These are phyloP conservation scores for Onchidella celtica DNA, from an alignment of 2,888 invertebrate genomes.

Conservation along the genomic window DNA sequence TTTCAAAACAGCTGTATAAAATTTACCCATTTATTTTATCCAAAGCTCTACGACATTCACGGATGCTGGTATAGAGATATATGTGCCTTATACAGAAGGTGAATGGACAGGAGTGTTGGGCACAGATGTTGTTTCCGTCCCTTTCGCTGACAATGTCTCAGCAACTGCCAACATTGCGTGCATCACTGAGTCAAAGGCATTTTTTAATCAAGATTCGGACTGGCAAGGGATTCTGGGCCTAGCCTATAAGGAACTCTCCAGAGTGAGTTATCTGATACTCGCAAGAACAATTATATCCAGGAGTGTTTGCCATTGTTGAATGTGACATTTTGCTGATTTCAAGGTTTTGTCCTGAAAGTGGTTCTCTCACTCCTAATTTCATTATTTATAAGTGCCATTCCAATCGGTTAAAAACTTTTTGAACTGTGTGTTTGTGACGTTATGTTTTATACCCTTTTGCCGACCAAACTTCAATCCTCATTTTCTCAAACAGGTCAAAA, in stretches of 20 bases:
- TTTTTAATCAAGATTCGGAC: constrained; percentile 84
- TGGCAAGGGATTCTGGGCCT: constrained; percentile 86
- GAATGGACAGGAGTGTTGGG: constrained; percentile 82
- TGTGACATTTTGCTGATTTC: too few species aligned
- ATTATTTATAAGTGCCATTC: too few species aligned
- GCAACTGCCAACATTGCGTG: constrained; percentile 82
- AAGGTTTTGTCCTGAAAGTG: too few species aligned
- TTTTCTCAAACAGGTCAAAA: too few species aligned
- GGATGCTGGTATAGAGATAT: constrained; percentile 66
- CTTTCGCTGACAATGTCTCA: constrained; percentile 78
- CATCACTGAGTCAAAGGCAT: constrained; percentile 83
- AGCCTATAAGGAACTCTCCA: constrained; percentile 81
- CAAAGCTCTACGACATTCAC: constrained; percentile 80
- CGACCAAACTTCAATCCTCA: too few species aligned
- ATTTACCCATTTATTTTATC: too few species aligned
- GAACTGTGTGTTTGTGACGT: background rate
- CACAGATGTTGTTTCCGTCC: constrained; percentile 82
- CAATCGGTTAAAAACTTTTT: background rate
- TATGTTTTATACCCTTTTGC: background rate
- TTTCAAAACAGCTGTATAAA: too few species aligned
- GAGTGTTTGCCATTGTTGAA: background rate
- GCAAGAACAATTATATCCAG: background rate
- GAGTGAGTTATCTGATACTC: constrained; percentile 60
- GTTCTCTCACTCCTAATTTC: too few species aligned
- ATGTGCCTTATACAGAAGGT: constrained; percentile 84